A percentile compares a stretch with the other conserved stretches of the same genome.
phyloP scores from a whole-genome alignment of 2,888 invertebrate species.

The Sinhomidia bicolor region DNA sequence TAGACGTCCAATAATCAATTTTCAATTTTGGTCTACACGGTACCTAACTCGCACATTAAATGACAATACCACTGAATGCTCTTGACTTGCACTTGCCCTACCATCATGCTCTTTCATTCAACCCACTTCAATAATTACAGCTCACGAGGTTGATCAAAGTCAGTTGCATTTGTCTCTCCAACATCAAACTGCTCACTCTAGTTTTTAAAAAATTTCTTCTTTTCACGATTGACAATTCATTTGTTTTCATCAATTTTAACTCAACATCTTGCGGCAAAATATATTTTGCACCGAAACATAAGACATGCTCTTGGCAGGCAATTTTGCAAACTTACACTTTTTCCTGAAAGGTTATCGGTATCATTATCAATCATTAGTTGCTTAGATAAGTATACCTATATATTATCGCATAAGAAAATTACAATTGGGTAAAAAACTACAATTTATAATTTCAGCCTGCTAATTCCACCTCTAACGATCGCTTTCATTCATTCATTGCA shows the following conservation, averaged over 20 bases:
- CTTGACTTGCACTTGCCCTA: conserved; percentile 15
- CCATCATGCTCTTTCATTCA: background rate
- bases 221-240: background rate
- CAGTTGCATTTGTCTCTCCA: background rate
- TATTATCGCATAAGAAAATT: background rate
- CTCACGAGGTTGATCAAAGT: background rate
- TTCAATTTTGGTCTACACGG: background rate
- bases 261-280: background rate
- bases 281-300: background rate
- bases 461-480: conserved; percentile 1
- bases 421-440: background rate
- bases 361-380: background rate
- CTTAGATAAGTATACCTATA: background rate
- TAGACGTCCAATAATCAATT: conserved; percentile 23
- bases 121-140: background rate
- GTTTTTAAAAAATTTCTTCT: background rate
- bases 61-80: background rate
- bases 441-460: background rate
- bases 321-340: background rate
- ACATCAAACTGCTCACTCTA: background rate
- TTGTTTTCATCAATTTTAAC: background rate
- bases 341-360: conserved; percentile 2
- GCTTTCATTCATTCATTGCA: conserved; percentile 39
- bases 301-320: no score
- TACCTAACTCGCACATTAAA: background rate